These are phyloP conservation scores for Scaptomyza graminum DNA, from an alignment of 1,140 invertebrate species.

Conservation along the genomic window DNA sequence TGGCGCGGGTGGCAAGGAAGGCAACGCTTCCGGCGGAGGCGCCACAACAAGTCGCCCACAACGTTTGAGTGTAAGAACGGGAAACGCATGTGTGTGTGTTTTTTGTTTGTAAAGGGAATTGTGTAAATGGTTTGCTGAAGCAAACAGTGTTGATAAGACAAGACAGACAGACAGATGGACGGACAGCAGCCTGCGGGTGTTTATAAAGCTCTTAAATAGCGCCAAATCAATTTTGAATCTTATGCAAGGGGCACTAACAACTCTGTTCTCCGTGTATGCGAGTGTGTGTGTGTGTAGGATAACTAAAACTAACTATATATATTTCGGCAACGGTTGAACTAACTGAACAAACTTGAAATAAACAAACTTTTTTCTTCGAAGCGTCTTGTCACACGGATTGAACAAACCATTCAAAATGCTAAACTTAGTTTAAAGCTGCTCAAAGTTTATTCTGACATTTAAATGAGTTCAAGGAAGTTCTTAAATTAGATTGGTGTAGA, in stretches of 20 bases:
- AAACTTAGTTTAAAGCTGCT: background rate
- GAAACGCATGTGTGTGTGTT: conserved; percentile 17
- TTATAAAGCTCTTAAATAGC: conserved; percentile 1
- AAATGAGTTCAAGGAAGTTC: too few relatives aligned
- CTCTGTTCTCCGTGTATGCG: background rate
- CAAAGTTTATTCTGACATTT: background rate
- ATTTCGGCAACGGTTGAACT: background rate
- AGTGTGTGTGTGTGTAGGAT: conserved; percentile 4
- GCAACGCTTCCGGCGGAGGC: conserved; percentile 34
- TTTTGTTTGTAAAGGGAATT: conserved; percentile 10
- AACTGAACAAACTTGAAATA: conserved; percentile 3
- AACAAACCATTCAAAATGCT: background rate
- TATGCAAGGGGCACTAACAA: background rate
- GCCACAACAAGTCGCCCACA: conserved; percentile 65
- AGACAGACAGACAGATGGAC: too few relatives aligned
- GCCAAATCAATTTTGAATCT: conserved; percentile 9
- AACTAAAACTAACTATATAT: background rate
- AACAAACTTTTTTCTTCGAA: background rate
- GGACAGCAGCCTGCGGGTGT: conserved; percentile 1
- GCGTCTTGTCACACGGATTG: background rate
- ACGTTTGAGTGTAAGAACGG: conserved; percentile 76
- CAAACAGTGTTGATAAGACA: conserved; percentile 4
- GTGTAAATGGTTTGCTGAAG: background rate
- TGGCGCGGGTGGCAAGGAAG: conserved; percentile 45
- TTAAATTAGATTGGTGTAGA: too few relatives aligned